A percentile compares a stretch with the other conserved stretches of the same genome.
Evolutionary conservation across 2,797 vertebrate genomes (phyloP).

Genomic region (Sebastes minor): DNA sequence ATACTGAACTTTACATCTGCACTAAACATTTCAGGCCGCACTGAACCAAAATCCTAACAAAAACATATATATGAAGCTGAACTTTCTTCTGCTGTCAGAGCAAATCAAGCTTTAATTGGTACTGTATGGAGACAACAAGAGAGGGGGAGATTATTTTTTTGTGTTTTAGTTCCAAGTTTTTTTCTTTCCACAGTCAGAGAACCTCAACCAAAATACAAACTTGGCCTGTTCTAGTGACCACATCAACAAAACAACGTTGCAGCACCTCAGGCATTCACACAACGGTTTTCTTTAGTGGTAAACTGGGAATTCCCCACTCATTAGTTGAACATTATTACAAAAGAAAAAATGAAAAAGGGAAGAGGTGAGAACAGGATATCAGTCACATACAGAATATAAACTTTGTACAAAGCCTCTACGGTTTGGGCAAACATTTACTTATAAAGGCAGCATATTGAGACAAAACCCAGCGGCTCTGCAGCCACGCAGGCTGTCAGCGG

Average conservation of each 20-base stretch:
- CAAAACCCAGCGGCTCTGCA: neutral
- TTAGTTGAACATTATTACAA: neutral
- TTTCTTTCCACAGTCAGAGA: neutral
- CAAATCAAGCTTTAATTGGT: neutral
- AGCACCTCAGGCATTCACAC: neutral
- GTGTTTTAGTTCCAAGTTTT: neutral
- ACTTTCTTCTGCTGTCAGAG: neutral
- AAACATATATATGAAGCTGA: neutral
- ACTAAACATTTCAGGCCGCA: neutral
- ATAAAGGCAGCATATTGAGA: neutral
- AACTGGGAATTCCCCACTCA: neutral
- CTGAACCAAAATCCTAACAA: neutral
- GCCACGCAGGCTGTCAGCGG: neutral
- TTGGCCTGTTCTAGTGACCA: neutral
- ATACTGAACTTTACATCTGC: neutral
- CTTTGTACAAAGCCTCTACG: neutral
- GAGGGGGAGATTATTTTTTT: neutral
- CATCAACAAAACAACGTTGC: neutral
- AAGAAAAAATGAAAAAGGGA: neutral
- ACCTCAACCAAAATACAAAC: slow-evolving; percentile 11
- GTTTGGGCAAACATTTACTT: slow-evolving; percentile 19
- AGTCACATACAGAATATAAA: neutral
- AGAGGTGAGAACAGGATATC: neutral
- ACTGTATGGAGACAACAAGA: neutral
- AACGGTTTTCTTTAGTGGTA: neutral